Evolutionary conservation across 2,797 vertebrate genomes (phyloP).

Genomic region (Manis pentadactyla): DNA sequence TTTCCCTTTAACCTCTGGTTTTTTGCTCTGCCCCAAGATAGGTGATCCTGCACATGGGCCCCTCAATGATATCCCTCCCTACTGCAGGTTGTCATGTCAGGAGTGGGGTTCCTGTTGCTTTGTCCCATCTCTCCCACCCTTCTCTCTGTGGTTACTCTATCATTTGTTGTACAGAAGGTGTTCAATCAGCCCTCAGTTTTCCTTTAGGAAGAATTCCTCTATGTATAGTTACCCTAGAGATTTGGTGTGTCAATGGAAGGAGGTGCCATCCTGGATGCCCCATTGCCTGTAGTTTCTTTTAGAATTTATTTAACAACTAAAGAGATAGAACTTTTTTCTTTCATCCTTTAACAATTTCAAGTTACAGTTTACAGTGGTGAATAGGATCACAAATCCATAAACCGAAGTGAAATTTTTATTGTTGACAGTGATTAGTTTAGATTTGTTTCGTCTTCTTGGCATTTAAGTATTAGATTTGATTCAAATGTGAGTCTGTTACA

Average conservation of each 20-base stretch:
- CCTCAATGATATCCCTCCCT: no score
- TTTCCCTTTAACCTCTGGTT: no score
- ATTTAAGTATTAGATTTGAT: not conserved
- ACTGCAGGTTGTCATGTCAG: no score
- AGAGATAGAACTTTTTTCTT: not conserved
- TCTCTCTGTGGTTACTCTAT: not conserved
- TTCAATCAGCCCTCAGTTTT: not conserved
- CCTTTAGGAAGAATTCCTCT: not conserved
- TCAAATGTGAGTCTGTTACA: not conserved
- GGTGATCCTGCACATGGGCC: no score
- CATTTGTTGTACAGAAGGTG: not conserved
- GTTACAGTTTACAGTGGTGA: not conserved
- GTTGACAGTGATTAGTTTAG: not conserved
- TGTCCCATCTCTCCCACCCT: not conserved
- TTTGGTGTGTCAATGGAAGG: not conserved
- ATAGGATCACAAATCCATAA: not conserved
- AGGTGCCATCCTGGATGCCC: not conserved
- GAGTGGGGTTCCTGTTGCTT: not conserved
- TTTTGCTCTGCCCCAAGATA: no score
- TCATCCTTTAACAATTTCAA: conserved; percentile 14
- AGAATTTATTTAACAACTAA: conserved; percentile 1
- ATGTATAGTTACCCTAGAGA: not conserved
- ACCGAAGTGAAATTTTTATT: conserved; percentile 1
- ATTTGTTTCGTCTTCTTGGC: conserved; percentile 34
- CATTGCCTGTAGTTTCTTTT: not conserved